Base-by-base conservation (phyloP, 2,888 invertebrate species). In the Myopa tessellatipennis region DNA sequence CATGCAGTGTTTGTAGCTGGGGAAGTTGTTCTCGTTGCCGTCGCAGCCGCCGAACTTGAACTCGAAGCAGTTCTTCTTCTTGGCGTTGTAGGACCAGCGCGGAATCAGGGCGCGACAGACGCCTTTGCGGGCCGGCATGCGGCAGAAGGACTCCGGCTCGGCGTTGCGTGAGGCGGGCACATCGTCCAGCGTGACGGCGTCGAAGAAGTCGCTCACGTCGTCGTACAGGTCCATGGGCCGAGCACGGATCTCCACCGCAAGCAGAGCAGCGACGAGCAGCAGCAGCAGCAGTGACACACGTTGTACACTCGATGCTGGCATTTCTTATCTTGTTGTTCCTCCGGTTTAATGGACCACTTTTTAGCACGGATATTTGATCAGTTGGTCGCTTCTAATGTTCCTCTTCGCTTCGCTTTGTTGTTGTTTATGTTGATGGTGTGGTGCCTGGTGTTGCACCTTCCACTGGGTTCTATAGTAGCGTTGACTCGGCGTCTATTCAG, bases 1-100 rank as follows among this genome's bases (percentile, higher is more conserved):
- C 88, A 90, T 88, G 82, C 92, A 92, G 74, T 89, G 88, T 80
- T 90, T 89, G 80, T 89, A 87, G 78, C 90, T 89, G 77, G 87
- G 81, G 84, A 91, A 92, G 81, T 91, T 92, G 83, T 92, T 92
- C 77, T 88, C 90, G 81, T 91, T 91, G 79, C 91, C 91, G 83
- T 90, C 90, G 82, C 92, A 92, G 75, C 92, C 92, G 4, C 92
- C 92, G 80, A 90, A 92, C 80, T 90, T 90, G 84, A 92, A 92
- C 81, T 90, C 90, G 7, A 88, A 83, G 78, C 92, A 92, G 75
- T 89, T 88, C 78, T 89, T 89, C 61, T 87, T 85, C 71, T 85
- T 83, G 1, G 90, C 88, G 84, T 91, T 90, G 84, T 91, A 92
- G 76, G 90, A 88, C 87, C 87, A 89, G 74, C 90, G 85, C 0